A percentile compares a stretch with the other conserved stretches of the same genome.
phyloP scores from a whole-genome alignment of 2,113 vertebrate genomes.

The Tragulus kanchil region DNA sequence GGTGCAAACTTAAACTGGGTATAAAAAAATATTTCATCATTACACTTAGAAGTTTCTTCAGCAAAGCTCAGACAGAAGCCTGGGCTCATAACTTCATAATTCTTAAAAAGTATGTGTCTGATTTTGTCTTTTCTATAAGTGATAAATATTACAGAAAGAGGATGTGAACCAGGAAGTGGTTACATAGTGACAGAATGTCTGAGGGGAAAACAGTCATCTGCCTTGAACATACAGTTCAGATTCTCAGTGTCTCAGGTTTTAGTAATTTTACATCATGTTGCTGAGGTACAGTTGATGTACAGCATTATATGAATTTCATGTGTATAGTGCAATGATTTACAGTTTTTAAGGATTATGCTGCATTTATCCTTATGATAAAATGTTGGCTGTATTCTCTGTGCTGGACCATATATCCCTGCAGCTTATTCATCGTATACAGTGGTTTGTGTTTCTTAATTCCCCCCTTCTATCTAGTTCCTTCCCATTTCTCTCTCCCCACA shows the following conservation, averaged over 20 bases:
- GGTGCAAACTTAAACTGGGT: not conserved
- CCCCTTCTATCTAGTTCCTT: too few relatives aligned
- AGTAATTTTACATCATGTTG: not conserved
- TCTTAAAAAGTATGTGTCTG: not conserved
- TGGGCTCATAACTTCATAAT: not conserved
- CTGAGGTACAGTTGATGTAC: not conserved
- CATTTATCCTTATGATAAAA: too few relatives aligned
- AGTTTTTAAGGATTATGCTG: too few relatives aligned
- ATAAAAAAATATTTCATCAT: not conserved
- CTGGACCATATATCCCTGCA: too few relatives aligned
- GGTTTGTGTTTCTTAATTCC: not conserved
- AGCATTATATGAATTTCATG: too few relatives aligned
- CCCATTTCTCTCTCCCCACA: not conserved
- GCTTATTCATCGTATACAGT: not conserved
- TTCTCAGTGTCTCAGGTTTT: too few relatives aligned
- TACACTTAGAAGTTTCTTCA: accelerated
- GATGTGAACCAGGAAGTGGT: not conserved
- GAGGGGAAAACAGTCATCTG: accelerated
- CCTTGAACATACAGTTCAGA: too few relatives aligned
- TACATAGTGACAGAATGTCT: not conserved
- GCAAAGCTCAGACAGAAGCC: accelerated
- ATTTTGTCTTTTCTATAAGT: not conserved
- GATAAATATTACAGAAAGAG: too few relatives aligned
- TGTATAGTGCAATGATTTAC: not conserved
- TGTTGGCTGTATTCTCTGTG: not conserved